Evolutionary conservation across 1,140 invertebrate species (phyloP).

Genomic region (Maniola jurtina): DNA sequence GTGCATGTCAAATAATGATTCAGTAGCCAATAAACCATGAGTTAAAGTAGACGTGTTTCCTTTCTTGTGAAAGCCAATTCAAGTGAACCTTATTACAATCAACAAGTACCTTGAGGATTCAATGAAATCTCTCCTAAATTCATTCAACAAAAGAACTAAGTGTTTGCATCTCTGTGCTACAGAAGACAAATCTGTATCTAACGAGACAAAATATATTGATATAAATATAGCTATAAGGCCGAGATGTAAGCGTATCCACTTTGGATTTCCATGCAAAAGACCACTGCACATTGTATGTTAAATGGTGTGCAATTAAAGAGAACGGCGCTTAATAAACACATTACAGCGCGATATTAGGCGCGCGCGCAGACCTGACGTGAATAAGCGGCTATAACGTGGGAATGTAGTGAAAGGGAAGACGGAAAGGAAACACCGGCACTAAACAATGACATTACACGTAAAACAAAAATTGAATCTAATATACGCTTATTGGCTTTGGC

Average conservation of each 20-base stretch:
- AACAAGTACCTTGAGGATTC: too few species aligned
- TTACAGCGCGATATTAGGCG: slow-evolving; percentile 71
- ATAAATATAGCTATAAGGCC: neutral
- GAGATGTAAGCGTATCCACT: slow-evolving; percentile 7
- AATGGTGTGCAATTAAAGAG: slow-evolving; percentile 70
- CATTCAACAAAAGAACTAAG: too few species aligned
- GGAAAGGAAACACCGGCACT: slow-evolving; percentile 9
- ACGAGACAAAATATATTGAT: neutral
- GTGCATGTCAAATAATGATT: too few species aligned
- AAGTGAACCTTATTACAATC: too few species aligned
- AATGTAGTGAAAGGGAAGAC: slow-evolving; percentile 44
- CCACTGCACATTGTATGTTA: slow-evolving; percentile 69
- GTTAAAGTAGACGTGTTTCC: too few species aligned
- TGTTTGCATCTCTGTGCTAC: too few species aligned
- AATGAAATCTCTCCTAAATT: too few species aligned
- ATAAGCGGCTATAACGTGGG: slow-evolving; percentile 68
- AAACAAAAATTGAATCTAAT: neutral
- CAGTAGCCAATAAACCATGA: too few species aligned
- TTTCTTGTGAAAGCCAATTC: too few species aligned
- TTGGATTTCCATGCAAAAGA: slow-evolving; percentile 47
- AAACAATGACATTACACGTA: slow-evolving; percentile 11
- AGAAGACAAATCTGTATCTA: neutral
- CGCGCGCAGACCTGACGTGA: slow-evolving; percentile 60
- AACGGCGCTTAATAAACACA: slow-evolving; percentile 75
- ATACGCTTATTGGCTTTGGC: too few species aligned